A percentile compares a stretch with the other conserved stretches of the same genome.
Conservation (phyloP, 2,113 vertebrate species). For the Zosterops hypoxanthus region DNA sequence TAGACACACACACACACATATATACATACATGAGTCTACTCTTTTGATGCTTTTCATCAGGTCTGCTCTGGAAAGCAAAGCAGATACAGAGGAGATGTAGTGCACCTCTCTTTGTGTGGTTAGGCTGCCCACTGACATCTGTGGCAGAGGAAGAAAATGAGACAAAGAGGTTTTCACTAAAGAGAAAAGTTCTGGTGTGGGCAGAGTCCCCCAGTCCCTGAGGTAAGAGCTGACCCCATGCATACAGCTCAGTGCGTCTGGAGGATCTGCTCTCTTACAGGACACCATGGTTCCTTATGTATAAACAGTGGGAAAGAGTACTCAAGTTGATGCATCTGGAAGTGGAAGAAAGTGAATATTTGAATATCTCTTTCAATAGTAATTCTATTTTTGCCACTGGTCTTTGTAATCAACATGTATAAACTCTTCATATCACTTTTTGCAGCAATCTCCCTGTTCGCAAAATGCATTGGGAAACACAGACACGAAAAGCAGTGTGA, state of each 20-base stretch:
- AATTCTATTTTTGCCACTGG: background rate
- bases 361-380: background rate
- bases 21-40: accelerated
- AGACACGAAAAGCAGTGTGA: background rate
- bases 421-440: background rate
- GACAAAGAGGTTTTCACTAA: background rate
- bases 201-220: accelerated
- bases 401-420: background rate
- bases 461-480: background rate
- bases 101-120: background rate
- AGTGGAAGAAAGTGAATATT: background rate
- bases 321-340: background rate
- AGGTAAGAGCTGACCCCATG: background rate
- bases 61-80: background rate
- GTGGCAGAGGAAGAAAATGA: background rate
- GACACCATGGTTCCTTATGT: accelerated
- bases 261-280: background rate
- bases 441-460: background rate
- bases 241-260: background rate
- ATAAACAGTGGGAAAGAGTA: background rate
- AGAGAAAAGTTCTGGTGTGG: background rate
- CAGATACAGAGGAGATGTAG: background rate
- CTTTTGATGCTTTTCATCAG: background rate
- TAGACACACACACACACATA: too few relatives aligned
- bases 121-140: background rate